Percentiles rank a stretch among this genome's conserved stretches.
These are phyloP conservation scores for Bovichtus variegatus DNA, from an alignment of 2,797 vertebrate genomes.

Conservation along the genomic window DNA sequence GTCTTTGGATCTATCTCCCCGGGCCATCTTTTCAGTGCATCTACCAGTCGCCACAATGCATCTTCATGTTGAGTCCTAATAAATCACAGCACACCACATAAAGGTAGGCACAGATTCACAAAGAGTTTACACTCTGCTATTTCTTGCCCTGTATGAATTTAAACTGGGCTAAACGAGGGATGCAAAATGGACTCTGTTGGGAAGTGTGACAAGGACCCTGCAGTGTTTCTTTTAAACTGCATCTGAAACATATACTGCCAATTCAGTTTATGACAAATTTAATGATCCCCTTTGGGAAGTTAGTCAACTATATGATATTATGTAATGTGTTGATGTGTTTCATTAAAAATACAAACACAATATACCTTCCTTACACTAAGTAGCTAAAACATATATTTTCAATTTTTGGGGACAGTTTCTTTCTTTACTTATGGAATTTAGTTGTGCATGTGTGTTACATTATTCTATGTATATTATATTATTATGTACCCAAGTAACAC, in stretches of 20 bases:
- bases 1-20: constrained; percentile 42
- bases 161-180: constrained; percentile 16
- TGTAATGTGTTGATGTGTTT: constrained; percentile 11
- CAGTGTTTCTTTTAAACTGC: constrained; percentile 44
- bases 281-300: constrained; percentile 52
- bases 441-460: neutral
- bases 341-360: constrained; percentile 6
- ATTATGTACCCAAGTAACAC: too few species aligned
- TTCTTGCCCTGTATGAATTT: too few species aligned
- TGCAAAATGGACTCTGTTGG: constrained; percentile 14
- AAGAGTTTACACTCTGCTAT: neutral
- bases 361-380: neutral
- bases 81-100: constrained; percentile 72
- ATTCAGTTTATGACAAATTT: constrained; percentile 40
- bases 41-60: constrained; percentile 39
- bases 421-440: neutral
- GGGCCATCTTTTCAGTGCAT: constrained; percentile 20
- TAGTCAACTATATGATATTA: constrained; percentile 14
- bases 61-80: constrained; percentile 79
- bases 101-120: constrained; percentile 69
- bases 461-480: too few species aligned
- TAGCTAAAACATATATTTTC: neutral
- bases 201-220: constrained; percentile 32
- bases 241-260: constrained; percentile 48
- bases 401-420: neutral